Conservation (phyloP, 2,797 vertebrate genomes). For the Labroides dimidiatus region DNA sequence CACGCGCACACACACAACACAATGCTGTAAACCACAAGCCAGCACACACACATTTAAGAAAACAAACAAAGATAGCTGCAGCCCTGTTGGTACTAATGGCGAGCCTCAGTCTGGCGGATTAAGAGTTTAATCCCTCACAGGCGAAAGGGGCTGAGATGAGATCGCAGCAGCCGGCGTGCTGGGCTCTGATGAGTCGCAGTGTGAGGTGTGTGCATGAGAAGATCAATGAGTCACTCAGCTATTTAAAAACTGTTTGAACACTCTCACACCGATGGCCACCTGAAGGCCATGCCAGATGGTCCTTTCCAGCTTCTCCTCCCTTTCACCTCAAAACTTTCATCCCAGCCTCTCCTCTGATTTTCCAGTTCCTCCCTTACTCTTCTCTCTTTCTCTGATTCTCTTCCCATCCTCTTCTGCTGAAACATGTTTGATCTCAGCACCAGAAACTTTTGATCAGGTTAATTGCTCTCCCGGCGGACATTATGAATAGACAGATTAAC, state of each 20-base stretch:
- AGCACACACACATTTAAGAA: slow-evolving; percentile 38
- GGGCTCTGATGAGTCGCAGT: slow-evolving; percentile 59
- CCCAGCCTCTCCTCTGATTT: slow-evolving; percentile 1
- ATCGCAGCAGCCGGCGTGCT: slow-evolving; percentile 55
- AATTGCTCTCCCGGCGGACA: slow-evolving; percentile 62
- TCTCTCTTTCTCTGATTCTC: slow-evolving; percentile 12
- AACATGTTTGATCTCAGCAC: slow-evolving; percentile 56
- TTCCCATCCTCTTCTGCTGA: slow-evolving; percentile 16
- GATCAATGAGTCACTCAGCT: slow-evolving; percentile 59
- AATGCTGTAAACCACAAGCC: slow-evolving; percentile 1
- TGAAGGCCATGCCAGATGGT: slow-evolving; percentile 33
- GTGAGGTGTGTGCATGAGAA: slow-evolving; percentile 50
- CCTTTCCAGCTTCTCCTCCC: slow-evolving; percentile 4
- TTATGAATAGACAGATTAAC: slow-evolving; percentile 56
- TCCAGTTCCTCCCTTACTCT: not conserved
- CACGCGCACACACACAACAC: slow-evolving; percentile 23
- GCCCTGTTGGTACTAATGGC: slow-evolving; percentile 59
- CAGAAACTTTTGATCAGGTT: slow-evolving; percentile 67
- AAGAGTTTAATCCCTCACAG: slow-evolving; percentile 81
- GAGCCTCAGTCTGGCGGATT: slow-evolving; percentile 74
- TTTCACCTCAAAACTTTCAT: not conserved
- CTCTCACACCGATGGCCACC: slow-evolving; percentile 26
- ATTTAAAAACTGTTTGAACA: slow-evolving; percentile 45
- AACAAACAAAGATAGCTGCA: slow-evolving; percentile 54
- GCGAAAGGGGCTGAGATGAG: slow-evolving; percentile 72